Evolutionary conservation across 2,113 vertebrate species (phyloP).

Genomic region (Nymphicus hollandicus): DNA sequence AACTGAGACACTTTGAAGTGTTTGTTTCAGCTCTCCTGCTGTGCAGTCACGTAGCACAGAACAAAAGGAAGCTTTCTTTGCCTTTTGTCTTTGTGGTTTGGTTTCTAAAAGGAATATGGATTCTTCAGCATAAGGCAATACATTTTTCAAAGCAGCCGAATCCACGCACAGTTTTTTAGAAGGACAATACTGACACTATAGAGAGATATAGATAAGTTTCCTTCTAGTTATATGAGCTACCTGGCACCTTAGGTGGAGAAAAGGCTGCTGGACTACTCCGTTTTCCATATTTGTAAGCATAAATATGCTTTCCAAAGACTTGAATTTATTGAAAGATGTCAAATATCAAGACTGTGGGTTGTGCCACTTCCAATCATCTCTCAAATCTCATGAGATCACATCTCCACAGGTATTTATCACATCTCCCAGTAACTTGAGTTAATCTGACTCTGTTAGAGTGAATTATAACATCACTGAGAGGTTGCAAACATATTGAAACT

Average conservation of each 20-base stretch:
- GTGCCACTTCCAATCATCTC: neutral
- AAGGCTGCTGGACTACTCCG: neutral
- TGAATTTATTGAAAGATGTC: neutral
- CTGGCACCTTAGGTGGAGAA: neutral
- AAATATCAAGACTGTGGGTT: neutral
- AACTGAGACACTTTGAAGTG: neutral
- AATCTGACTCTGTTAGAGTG: neutral
- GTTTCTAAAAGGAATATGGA: neutral
- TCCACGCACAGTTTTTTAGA: neutral
- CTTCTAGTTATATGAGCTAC: neutral
- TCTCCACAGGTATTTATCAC: neutral
- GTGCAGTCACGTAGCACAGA: neutral
- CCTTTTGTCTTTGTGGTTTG: slow-evolving; percentile 26
- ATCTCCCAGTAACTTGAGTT: neutral
- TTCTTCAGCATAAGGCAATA: neutral
- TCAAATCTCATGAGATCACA: neutral
- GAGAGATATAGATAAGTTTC: neutral
- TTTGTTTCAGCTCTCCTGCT: slow-evolving; percentile 30
- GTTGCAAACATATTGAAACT: neutral
- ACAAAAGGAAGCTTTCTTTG: slow-evolving; percentile 17
- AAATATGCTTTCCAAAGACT: neutral
- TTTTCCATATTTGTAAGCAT: neutral
- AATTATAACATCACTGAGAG: neutral
- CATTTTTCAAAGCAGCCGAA: neutral
- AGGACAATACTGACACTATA: neutral